Evolutionary conservation across 2,888 invertebrate genomes (phyloP).

Genomic region (Tuberolachnus salignus): DNA sequence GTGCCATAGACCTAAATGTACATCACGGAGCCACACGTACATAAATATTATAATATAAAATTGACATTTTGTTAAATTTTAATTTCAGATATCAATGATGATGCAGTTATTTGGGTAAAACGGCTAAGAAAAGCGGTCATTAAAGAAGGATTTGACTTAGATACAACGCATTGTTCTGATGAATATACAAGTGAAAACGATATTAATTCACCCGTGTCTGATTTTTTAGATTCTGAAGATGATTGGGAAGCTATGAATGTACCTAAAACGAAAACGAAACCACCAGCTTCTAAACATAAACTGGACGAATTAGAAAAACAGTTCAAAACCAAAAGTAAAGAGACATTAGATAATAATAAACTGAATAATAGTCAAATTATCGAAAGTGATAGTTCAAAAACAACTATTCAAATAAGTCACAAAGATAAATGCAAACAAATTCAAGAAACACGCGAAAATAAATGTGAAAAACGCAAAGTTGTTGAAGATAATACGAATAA

Average conservation of each 20-base stretch:
- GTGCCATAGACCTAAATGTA: too few species aligned
- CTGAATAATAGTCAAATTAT: neutral
- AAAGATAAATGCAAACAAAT: neutral
- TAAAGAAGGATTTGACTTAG: neutral
- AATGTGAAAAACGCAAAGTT: neutral
- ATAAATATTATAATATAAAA: neutral
- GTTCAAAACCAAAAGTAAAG: neutral
- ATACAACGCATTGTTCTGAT: neutral
- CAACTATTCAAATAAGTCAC: neutral
- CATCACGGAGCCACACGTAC: too few species aligned
- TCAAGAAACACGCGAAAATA: neutral
- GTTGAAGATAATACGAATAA: neutral
- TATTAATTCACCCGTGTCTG: neutral
- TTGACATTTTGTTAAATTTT: conserved; percentile 10
- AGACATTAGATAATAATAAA: neutral
- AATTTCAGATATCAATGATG: neutral
- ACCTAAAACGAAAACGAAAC: conserved; percentile 20
- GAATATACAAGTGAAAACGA: neutral
- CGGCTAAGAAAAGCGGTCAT: conserved; percentile 21
- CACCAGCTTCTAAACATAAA: neutral
- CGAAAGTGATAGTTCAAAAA: neutral
- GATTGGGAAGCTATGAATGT: conserved; percentile 42
- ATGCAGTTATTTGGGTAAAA: conserved; percentile 40
- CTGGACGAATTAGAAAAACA: conserved; percentile 24
- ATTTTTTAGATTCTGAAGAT: conserved; percentile 45